phyloP scores from a whole-genome alignment of 2,113 vertebrate genomes.

The Tetrax tetrax region DNA sequence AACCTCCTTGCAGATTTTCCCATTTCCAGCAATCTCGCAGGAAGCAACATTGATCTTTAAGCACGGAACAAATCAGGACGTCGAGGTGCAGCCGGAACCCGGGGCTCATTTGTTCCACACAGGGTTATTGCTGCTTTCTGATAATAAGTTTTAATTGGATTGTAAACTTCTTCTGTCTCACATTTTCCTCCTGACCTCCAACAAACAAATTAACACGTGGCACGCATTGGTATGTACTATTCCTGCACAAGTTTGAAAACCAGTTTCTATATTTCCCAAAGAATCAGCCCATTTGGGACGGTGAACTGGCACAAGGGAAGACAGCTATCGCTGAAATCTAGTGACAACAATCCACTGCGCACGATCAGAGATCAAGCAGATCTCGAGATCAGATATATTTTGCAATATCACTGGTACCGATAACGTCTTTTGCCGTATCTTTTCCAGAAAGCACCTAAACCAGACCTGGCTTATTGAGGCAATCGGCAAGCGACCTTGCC shows the following conservation, averaged over 20 bases:
- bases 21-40: background rate
- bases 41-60: background rate
- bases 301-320: background rate
- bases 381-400: background rate
- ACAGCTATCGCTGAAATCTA: background rate
- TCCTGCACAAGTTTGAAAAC: background rate
- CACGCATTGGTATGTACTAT: background rate
- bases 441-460: background rate
- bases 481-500: rapidly evolving
- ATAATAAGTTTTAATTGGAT: conserved; percentile 20
- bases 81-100: background rate
- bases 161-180: background rate
- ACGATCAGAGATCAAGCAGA: no score
- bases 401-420: background rate
- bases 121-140: background rate
- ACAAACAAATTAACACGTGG: background rate
- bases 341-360: no score
- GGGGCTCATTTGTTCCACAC: background rate
- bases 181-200: background rate
- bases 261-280: background rate
- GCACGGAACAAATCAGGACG: background rate
- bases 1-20: conserved; percentile 1
- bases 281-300: background rate
- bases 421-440: background rate
- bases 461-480: background rate